Conservation (phyloP, 2,888 invertebrate species). For the Andrena minutula region DNA sequence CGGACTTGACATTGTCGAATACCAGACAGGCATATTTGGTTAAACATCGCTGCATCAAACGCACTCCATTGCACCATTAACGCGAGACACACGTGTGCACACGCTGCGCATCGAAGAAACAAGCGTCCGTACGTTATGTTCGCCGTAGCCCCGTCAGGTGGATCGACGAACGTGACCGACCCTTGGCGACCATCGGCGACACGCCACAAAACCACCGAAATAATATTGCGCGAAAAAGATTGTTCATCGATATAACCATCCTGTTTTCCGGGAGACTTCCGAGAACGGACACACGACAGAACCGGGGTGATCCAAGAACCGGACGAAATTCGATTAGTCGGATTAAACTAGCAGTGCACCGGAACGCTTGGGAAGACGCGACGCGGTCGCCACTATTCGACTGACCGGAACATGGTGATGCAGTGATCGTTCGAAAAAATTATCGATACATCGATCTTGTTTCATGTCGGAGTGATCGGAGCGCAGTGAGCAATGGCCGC, state of each 20-base stretch:
- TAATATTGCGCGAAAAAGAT: slow-evolving; percentile 5
- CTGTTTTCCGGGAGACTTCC: not conserved
- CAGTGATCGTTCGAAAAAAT: slow-evolving; percentile 13
- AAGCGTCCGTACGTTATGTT: slow-evolving; percentile 22
- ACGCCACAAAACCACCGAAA: slow-evolving; percentile 19
- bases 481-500: slow-evolving; percentile 25
- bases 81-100: not conserved
- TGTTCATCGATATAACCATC: not conserved
- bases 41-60: not conserved
- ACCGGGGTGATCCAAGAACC: not conserved
- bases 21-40: not conserved
- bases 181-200: slow-evolving; percentile 15
- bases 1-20: not conserved
- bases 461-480: slow-evolving; percentile 4
- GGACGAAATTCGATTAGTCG: slow-evolving; percentile 7
- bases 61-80: not conserved
- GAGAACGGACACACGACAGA: not conserved
- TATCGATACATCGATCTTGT: slow-evolving; percentile 42
- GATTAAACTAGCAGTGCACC: not conserved
- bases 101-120: not conserved
- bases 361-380: not conserved
- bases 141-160: slow-evolving; percentile 22
- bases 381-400: not conserved
- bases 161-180: slow-evolving; percentile 20
- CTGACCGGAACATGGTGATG: slow-evolving; percentile 17